Evolutionary conservation across 2,888 invertebrate species (phyloP).

Genomic region (Hermaeophaga mercurialis): DNA sequence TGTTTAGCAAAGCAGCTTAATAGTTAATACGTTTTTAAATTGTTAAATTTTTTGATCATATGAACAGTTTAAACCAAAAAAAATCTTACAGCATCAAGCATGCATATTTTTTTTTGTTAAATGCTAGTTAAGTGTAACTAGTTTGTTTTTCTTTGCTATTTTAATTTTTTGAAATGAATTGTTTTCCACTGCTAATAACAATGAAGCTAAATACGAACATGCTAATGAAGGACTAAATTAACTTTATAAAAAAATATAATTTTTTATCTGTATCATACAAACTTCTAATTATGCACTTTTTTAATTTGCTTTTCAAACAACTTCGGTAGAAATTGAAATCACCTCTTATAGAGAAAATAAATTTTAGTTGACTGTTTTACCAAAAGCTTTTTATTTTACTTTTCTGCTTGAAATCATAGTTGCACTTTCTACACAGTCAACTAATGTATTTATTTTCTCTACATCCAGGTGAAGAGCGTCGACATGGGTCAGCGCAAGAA

Average conservation of each 20-base stretch:
- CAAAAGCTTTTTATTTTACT: conserved; percentile 37
- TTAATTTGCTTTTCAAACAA: not conserved
- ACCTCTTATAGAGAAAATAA: conserved; percentile 41
- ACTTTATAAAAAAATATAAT: no score
- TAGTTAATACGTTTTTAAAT: not conserved
- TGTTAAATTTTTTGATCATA: conserved; percentile 19
- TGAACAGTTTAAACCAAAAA: no score
- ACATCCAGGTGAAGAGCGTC: conserved; percentile 39
- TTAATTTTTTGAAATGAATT: no score
- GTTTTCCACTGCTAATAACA: no score
- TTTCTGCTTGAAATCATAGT: conserved; percentile 27
- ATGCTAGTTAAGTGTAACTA: not conserved
- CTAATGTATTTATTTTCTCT: conserved; percentile 44
- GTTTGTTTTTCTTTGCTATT: no score
- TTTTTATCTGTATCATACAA: no score
- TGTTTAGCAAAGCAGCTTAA: conserved; percentile 11
- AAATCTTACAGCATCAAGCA: no score
- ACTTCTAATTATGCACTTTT: no score
- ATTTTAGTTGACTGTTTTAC: conserved; percentile 45
- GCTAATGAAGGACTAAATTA: no score
- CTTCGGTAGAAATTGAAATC: not conserved
- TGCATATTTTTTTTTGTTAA: not conserved
- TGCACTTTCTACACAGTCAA: conserved; percentile 37
- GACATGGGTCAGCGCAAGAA: conserved; percentile 37
- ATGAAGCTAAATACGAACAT: no score